Evolutionary conservation across 2,113 vertebrate genomes (phyloP).

Genomic region (Dryoscopus gambensis): DNA sequence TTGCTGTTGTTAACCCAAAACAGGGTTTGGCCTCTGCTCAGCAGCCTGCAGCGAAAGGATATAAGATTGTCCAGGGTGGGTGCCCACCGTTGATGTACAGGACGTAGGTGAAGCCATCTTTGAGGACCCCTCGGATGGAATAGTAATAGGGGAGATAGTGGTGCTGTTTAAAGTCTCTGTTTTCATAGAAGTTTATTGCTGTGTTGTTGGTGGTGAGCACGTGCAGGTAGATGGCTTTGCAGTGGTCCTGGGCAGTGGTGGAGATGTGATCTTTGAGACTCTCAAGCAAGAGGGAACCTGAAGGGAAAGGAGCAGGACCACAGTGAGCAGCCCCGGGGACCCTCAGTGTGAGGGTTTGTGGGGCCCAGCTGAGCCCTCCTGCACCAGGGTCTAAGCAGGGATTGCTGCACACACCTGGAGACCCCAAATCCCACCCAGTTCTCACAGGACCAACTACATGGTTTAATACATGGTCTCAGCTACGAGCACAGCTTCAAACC

Average conservation of each 20-base stretch:
- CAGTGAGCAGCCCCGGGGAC: neutral
- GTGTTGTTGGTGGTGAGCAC: slow-evolving; percentile 97
- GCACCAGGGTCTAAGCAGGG: neutral
- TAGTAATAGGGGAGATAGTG: slow-evolving; percentile 99
- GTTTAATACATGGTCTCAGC: neutral
- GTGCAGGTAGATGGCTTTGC: slow-evolving; percentile 97
- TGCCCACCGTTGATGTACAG: slow-evolving; percentile 97
- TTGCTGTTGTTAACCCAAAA: neutral
- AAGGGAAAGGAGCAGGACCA: neutral
- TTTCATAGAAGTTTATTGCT: slow-evolving; percentile 97
- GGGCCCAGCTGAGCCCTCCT: neutral
- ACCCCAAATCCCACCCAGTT: neutral
- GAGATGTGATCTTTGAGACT: slow-evolving; percentile 98
- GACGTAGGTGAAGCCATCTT: slow-evolving; percentile 97
- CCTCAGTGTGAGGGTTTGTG: neutral
- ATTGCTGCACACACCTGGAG: neutral
- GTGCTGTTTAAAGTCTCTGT: slow-evolving; percentile 97
- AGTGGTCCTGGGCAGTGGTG: slow-evolving; percentile 93
- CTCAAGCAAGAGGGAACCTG: slow-evolving; percentile 94
- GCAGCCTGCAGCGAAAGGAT: slow-evolving; percentile 78
- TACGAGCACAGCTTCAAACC: neutral
- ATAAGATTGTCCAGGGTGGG: slow-evolving; percentile 98
- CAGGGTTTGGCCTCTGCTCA: too few relatives aligned
- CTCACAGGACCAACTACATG: neutral
- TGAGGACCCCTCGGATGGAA: slow-evolving; percentile 95